Conservation (phyloP, 2,888 invertebrate species). For the Morinoia aosen region DNA sequence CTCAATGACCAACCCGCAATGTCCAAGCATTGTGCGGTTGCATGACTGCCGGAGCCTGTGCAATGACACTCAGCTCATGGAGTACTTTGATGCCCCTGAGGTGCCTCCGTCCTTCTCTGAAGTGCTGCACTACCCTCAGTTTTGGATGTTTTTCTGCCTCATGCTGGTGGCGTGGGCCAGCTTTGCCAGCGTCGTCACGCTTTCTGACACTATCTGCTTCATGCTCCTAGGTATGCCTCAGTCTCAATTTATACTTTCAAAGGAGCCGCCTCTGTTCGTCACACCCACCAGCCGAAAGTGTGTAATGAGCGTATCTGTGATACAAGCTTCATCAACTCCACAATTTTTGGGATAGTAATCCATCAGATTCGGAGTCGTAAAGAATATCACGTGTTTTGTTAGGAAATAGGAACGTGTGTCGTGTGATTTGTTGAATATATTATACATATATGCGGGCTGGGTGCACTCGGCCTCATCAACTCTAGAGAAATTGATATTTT, state of each 20-base stretch:
- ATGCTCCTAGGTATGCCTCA: constrained; percentile 79
- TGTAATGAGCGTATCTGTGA: too few relatives aligned
- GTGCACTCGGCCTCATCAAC: too few relatives aligned
- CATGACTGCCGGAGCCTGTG: constrained; percentile 57
- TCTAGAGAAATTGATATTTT: too few relatives aligned
- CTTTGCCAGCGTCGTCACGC: constrained; percentile 88
- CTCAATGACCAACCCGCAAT: constrained; percentile 36
- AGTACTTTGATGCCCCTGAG: constrained; percentile 59
- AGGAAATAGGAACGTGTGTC: too few relatives aligned
- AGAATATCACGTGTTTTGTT: too few relatives aligned
- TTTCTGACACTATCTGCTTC: constrained; percentile 92
- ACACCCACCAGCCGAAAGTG: too few relatives aligned
- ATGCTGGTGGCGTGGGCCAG: constrained; percentile 86
- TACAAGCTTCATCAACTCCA: too few relatives aligned
- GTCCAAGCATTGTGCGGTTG: constrained; percentile 2
- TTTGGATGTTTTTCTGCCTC: constrained; percentile 84
- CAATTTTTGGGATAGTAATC: too few relatives aligned
- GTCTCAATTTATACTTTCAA: neutral
- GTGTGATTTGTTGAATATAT: too few relatives aligned
- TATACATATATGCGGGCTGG: too few relatives aligned
- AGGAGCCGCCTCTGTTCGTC: too few relatives aligned
- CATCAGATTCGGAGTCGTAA: too few relatives aligned
- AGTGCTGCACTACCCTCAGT: constrained; percentile 74
- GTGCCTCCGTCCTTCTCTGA: constrained; percentile 57
- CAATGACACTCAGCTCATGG: constrained; percentile 60